Base-by-base conservation (phyloP, 1,140 invertebrate genomes). In the Drosophila hydei region DNA sequence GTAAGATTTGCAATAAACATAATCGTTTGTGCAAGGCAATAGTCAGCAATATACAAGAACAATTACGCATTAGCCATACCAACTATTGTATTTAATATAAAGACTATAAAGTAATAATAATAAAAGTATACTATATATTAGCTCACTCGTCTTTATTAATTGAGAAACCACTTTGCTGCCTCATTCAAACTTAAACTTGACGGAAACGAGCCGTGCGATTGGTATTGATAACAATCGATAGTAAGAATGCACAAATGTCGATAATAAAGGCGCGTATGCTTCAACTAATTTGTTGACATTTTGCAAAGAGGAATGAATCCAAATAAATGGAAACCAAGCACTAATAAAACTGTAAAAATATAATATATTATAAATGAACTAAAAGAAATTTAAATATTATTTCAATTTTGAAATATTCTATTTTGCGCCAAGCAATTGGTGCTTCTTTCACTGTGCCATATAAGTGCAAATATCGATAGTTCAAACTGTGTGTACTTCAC, bases 1-100 rank as follows among this genome's bases (percentile, higher is more conserved):
- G 47, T 73, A 89, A 88, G 83, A 89, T 89, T 83, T 87, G 80
- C 65, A 76, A 62, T 40, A 50, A 67, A 62, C 50, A 62, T 73
- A 69, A 61, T 70, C 48, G 65, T 60, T 78, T 63, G 38, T 63
- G 60, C 60, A 45, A 40, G 65, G 75, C 72, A 77, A 61, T 71
- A 87, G 79, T 87, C 83, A 87, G 64, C 72, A 79, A 83, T 83
- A 83, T 65, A 74, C 45, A 62, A 63, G 7, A 69, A 72, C 11
- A 69, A 62, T 75, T 75, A 85, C 54, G 55, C 36, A 74, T 65
- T 75, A 85, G 63, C 45, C 59, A 63, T 65, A 79, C 40, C 33
- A 69, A 50, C n/a, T 55, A 76, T 42, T 71, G 61, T 56, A 71
- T 56, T 36, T 52, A 63, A 51, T 47, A 43, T 62, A 75, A 64